Base-by-base conservation (phyloP, 2,888 invertebrate species). In the Lordiphosa andalusiaca region DNA sequence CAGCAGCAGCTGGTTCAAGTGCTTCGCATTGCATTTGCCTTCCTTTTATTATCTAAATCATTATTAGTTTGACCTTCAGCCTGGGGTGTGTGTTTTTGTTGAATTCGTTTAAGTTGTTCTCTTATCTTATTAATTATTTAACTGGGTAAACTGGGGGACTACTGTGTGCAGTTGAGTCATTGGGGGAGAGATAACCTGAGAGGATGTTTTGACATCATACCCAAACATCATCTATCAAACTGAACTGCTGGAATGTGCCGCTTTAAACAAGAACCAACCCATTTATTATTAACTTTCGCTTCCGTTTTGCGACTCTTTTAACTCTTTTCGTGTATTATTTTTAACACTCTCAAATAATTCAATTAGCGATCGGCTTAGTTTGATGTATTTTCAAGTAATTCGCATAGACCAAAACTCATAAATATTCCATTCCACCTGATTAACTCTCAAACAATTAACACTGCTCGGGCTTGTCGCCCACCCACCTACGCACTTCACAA, bases 61-160 rank as follows among this genome's bases (percentile, higher is more conserved):
- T 73, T 85, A 85, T 85, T 82, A 80, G 84, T 72, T 85, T 84
- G 84, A 84, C 84, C 84, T 85, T 84, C 82, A 84, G 85, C 85
- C 78, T 50, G 46, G 58, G 72, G 70, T 67, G 61, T 65, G 13
- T 48, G 68, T 55, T 62, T 64, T 69, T 62, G 56, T 33, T 54
- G 25, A 25, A 25, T 25, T 25, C 25, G 25, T 63, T 67, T 58
- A 67, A 64, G 59, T 61, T 65, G 55, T 59, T 66, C 56, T 46
- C 75, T 81, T 81, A 83, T 81, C 74, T 77, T 72, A 74, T 76
- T 74, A 81, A 81, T 74, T 80, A 70, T 73, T 59, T 57, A 19
- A 39, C 51, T 50, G 52, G 52, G 53, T 25, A 56, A 46, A 23
- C 35, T 19, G 19, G 10, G 30, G 42, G 67, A 77, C 78, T 77